Conservation (phyloP, 1,140 invertebrate species). For the Drosophila punjabiensis region DNA sequence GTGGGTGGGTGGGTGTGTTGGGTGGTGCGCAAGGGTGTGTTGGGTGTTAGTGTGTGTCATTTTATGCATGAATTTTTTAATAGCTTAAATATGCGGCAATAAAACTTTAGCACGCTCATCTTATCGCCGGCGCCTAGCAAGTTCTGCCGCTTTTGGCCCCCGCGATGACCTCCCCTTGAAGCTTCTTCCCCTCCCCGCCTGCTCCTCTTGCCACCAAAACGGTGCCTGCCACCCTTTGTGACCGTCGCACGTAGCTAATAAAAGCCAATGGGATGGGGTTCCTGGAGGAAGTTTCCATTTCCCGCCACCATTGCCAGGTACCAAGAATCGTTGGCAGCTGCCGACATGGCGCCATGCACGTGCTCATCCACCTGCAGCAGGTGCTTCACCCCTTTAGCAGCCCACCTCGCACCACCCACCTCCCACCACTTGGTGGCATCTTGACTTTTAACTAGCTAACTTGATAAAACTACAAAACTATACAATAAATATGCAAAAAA, state of each 20-base stretch:
- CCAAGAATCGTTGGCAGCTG: constrained; percentile 48
- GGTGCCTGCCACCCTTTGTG: constrained; percentile 19
- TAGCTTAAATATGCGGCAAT: constrained; percentile 84
- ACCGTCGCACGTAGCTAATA: constrained; percentile 76
- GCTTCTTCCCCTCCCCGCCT: background rate
- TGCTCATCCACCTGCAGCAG: constrained; percentile 62
- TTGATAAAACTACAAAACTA: constrained; percentile 83
- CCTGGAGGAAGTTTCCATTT: constrained; percentile 15
- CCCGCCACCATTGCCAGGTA: constrained; percentile 15
- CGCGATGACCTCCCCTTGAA: constrained; percentile 32
- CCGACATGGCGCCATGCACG: constrained; percentile 68
- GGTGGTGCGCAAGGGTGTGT: background rate
- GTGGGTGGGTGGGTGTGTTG: background rate
- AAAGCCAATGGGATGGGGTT: constrained; percentile 51
- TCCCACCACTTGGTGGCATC: constrained; percentile 64
- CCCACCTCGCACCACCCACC: background rate
- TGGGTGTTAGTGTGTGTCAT: constrained; percentile 65
- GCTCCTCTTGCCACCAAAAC: background rate
- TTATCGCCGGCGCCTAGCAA: constrained; percentile 74
- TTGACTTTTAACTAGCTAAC: constrained; percentile 82
- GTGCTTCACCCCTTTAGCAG: background rate
- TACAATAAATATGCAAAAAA: constrained; percentile 80
- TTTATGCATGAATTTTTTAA: constrained; percentile 83
- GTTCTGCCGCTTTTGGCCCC: constrained; percentile 31
- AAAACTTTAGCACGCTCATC: constrained; percentile 83